These are phyloP conservation scores for Stictonetta naevosa DNA, from an alignment of 2,113 vertebrate genomes.

Conservation along the genomic window DNA sequence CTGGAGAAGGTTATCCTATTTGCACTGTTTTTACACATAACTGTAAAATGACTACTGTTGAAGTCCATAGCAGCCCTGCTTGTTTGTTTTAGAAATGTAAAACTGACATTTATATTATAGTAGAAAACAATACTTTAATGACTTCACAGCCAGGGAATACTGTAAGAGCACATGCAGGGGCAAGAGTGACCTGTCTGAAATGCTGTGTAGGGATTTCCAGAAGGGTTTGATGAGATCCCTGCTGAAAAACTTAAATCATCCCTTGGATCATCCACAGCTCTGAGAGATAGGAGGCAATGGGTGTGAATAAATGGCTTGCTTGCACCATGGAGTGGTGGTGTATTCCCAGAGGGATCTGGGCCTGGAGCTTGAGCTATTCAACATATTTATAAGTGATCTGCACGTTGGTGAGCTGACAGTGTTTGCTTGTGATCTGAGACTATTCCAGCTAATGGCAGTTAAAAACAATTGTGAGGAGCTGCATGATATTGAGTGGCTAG, in stretches of 20 bases:
- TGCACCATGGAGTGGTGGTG: neutral
- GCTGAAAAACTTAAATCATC: neutral
- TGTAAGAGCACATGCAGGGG: neutral
- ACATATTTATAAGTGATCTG: neutral
- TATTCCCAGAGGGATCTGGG: neutral
- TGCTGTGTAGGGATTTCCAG: neutral
- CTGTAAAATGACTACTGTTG: constrained; percentile 22
- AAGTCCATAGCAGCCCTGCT: constrained; percentile 1
- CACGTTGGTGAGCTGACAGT: accelerated
- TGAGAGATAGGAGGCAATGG: neutral
- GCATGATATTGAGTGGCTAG: neutral
- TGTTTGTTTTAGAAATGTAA: constrained; percentile 50
- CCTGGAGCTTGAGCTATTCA: neutral
- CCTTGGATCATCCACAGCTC: neutral
- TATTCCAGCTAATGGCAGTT: neutral
- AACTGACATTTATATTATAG: constrained; percentile 11
- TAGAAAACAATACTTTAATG: constrained; percentile 27
- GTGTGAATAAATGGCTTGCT: neutral
- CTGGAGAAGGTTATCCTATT: constrained; percentile 64
- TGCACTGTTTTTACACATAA: constrained; percentile 23
- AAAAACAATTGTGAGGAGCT: neutral
- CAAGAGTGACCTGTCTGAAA: neutral
- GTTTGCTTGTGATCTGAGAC: neutral
- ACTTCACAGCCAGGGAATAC: neutral
- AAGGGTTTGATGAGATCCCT: neutral